Evolutionary conservation across 2,888 invertebrate species (phyloP).

Genomic region (Drosophila neotestacea): DNA sequence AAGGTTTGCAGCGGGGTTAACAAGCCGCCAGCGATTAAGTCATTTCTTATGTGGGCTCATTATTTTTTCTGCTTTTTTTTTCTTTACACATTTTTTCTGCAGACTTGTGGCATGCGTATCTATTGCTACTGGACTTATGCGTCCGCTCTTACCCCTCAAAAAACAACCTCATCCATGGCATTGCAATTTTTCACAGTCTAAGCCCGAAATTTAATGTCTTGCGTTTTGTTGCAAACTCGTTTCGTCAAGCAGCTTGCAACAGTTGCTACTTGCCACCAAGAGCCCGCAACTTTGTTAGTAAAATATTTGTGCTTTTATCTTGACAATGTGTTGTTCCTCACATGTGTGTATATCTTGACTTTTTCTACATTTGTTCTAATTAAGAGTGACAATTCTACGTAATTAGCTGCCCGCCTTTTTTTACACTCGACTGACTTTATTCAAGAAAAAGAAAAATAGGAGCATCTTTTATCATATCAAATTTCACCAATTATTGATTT

Average conservation of each 20-base stretch:
- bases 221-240: slow-evolving; percentile 50
- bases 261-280: slow-evolving; percentile 39
- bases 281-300: slow-evolving; percentile 63
- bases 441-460: not conserved
- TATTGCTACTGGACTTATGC: slow-evolving; percentile 71
- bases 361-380: slow-evolving; percentile 74
- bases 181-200: slow-evolving; percentile 65
- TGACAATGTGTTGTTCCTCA: slow-evolving; percentile 63
- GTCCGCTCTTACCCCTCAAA: not conserved
- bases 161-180: slow-evolving; percentile 4
- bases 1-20: slow-evolving; percentile 64
- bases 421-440: slow-evolving; percentile 66
- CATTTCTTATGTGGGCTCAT: slow-evolving; percentile 79
- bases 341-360: slow-evolving; percentile 21
- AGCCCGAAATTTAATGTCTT: slow-evolving; percentile 70
- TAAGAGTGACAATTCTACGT: slow-evolving; percentile 81
- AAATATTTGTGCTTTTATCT: slow-evolving; percentile 66
- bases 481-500: slow-evolving; percentile 68
- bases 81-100: not conserved
- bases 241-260: slow-evolving; percentile 32
- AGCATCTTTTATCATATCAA: slow-evolving; percentile 50
- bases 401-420: slow-evolving; percentile 74
- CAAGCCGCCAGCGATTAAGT: slow-evolving; percentile 82
- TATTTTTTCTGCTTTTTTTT: slow-evolving; percentile 57
- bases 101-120: slow-evolving; percentile 61